A percentile compares a stretch with the other conserved stretches of the same genome.
Conservation (phyloP, 2,888 invertebrate genomes). For the Nemurella pictetii region DNA sequence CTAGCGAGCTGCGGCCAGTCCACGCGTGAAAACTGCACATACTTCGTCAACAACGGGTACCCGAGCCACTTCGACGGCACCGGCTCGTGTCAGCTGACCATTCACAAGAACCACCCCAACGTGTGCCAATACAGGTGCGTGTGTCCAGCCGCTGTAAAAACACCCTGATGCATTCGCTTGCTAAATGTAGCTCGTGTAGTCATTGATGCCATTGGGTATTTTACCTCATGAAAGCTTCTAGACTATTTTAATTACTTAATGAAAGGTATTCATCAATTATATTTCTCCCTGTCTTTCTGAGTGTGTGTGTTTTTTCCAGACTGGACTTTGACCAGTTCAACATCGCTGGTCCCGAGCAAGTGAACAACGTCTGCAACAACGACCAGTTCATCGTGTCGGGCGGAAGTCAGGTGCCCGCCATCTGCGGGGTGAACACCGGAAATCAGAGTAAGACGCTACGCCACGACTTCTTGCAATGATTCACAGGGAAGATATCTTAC, state of each 20-base stretch:
- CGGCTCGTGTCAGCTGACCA: conserved; percentile 82
- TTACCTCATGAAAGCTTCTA: too few species aligned
- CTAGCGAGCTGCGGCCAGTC: conserved; percentile 77
- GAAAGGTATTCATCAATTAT: too few species aligned
- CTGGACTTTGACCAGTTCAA: conserved; percentile 79
- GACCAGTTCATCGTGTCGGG: conserved; percentile 87
- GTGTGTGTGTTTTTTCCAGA: conserved; percentile 54
- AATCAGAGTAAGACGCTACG: conserved; percentile 69
- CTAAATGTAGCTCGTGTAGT: too few species aligned
- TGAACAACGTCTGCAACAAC: conserved; percentile 77
- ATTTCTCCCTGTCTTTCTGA: too few species aligned
- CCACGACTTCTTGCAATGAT: too few species aligned
- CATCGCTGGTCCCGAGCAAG: conserved; percentile 73
- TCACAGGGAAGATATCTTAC: too few species aligned
- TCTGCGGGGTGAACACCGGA: conserved; percentile 79
- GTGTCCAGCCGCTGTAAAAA: too few species aligned
- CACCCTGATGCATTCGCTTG: too few species aligned
- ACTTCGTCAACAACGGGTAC: conserved; percentile 83
- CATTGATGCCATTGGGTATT: too few species aligned
- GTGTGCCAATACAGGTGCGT: conserved; percentile 82
- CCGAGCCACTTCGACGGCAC: conserved; percentile 76
- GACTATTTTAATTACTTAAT: too few species aligned
- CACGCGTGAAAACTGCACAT: conserved; percentile 79
- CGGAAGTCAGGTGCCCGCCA: conserved; percentile 75
- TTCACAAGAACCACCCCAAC: conserved; percentile 74